Evolutionary conservation across 2,888 invertebrate genomes (phyloP), one percentile per base, ranked within the genome.

Genomic region (Xylota segnis): DNA sequence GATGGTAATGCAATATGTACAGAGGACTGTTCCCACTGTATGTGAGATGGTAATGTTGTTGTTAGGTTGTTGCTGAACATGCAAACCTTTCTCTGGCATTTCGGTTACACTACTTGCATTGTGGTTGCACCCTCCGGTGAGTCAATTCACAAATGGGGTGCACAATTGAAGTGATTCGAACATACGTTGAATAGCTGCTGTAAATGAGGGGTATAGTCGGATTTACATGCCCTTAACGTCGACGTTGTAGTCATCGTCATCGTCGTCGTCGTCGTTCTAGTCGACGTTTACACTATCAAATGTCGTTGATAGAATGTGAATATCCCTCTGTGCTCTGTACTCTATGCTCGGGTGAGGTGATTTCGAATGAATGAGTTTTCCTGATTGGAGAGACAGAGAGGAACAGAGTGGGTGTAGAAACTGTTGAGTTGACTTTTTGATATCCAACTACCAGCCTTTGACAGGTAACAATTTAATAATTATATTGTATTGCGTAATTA

Each of bases 41-140:
- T 83, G 79, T 79, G 79, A 66, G 74, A 66, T 45, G 40, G 72
- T 34, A 63, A 76, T 71, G 47, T 54, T 78, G 72, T 50, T 65
- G 70, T 54, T 78, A 84, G 70, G 75, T 84, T 84, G 81, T 81
- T 81, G 84, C 84, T 81, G 75, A 75, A 81, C 84, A 84, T 81
- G 84, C 84, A 81, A 84, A 71, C 84, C 81, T 45, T 18, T 66
- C 65, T 81, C 84, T 84, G 84, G 75, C 84, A 84, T 75, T 81
- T 84, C 23, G 75, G 75, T 81, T 75, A 65, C 72, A 79, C 75
- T 68, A 75, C 66, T 81, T 84, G 75, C 81, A 81, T 74, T 84
- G 84, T 50, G 81, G 84, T 84, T 81, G 75, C 70, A 56, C 54
- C 52, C 65, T 71, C 47, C 45, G 58, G 52, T 16, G 63, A 56